Base-by-base conservation (phyloP, 2,113 vertebrate genomes). In the Dipodomys merriami region DNA sequence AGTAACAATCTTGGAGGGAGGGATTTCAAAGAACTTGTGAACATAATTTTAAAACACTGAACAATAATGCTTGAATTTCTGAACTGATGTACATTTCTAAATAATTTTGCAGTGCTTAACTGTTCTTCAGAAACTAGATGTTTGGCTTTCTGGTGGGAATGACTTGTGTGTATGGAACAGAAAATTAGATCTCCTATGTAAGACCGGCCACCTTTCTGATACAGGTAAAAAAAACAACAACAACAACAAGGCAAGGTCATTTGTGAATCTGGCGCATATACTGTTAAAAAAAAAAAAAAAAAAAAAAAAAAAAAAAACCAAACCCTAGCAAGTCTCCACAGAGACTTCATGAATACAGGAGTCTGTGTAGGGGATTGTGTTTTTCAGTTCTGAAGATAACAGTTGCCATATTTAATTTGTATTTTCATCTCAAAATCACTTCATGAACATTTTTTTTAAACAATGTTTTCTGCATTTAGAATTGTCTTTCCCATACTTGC, bases 131-230 rank as follows among this genome's bases (percentile, higher is more conserved):
- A 98, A 98, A 29, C 97, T 99, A 96, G 97, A 98, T 93, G 86
- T 99, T 93, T 99, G 98, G 98, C 96, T 99, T 23, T 99, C 99
- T 60, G 99, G 99, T 88, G 99, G 98, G 30, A 99, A 98, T 95
- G 99, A 99, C 88, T 96, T 99, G 6, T 99, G 99, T 96, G 98
- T 99, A 95, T 99, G 99, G 99, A 99, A 98, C 98, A 96, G 78
- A 97, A 98, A 99, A 95, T 98, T 99, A 95, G 98, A 99, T 96
- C 98, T 99, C 91, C 97, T 99, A 96, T 99, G 99, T 97, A 98
- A 99, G 96, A 98, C 97, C 8, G 94, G 95, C 96, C 97, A 98
- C 97, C 98, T 98, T 97, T 98, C 98, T 95, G 99, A 99, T 97
- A 98, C 98, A 86, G 99, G 99, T 99, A 97, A 97, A 96, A 97